Evolutionary conservation across 1,140 invertebrate genomes (phyloP), one percentile per base, ranked within the genome.

Genomic region (Sinonovacula constricta): DNA sequence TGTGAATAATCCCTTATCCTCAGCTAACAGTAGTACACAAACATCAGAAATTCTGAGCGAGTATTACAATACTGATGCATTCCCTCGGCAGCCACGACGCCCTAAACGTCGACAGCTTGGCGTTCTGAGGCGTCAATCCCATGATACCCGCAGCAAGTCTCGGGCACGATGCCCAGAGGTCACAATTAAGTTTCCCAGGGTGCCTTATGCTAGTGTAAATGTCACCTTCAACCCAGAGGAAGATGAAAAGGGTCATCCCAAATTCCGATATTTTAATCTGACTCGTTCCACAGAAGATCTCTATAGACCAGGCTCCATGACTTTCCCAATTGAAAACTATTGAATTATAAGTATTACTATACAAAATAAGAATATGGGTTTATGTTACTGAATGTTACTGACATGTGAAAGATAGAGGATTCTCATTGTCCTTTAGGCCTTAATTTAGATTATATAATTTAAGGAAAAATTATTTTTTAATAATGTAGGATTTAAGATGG

Each of bases 161-260:
- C 39, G 68, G 66, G 69, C 77, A 51, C 81, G 63, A 49, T 65
- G 72, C 30, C 81, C 81, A 15, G 81, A 85, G 70, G 81, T 85
- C 34, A 78, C 70, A 45, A 83, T 85, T 24, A 81, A 81, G 56
- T 83, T 88, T 67, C 87, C 85, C 2, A 80, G 81, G 66, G 86
- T 88, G 30, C 85, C 86, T 1, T 85, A 87, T 71, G 82, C 86
- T 68, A 83, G 83, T 76, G 77, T 88, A n/a, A 85, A 82, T 71
- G 81, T 85, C 39, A 82, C 79, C 33, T 81, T 85, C 26, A 80
- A 83, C 22, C 77, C 82, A 53, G 78, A 82, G 10, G 71, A 82
- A 53, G n/a, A n/a, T n/a, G 72, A 82, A 45, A 65, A 69, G 53
- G 71, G 83, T 15, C n/a, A n/a, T n/a, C 83, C 84, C n/a, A 88